A percentile compares a stretch with the other conserved stretches of the same genome.
These are phyloP conservation scores for Tuta absoluta DNA, from an alignment of 2,888 invertebrate genomes.

Conservation along the genomic window DNA sequence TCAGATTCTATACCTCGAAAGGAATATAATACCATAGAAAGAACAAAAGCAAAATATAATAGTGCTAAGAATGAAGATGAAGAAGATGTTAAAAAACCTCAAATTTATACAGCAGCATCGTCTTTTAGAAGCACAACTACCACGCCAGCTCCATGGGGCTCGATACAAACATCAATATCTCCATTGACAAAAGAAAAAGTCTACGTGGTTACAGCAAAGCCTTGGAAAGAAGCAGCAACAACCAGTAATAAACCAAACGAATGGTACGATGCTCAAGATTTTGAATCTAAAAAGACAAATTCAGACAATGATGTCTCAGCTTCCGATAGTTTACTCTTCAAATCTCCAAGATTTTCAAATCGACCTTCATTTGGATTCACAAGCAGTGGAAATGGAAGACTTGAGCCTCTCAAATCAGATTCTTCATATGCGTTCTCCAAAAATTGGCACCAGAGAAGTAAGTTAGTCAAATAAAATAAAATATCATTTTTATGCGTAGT, in stretches of 20 bases:
- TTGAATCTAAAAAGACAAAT: constrained; percentile 62
- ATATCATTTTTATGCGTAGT: background rate
- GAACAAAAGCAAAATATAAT: constrained; percentile 51
- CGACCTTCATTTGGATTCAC: constrained; percentile 80
- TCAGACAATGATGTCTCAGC: constrained; percentile 49
- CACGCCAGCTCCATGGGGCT: constrained; percentile 83
- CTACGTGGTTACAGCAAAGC: constrained; percentile 90
- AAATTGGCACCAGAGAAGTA: constrained; percentile 75
- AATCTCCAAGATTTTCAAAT: constrained; percentile 79
- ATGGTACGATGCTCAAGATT: constrained; percentile 56
- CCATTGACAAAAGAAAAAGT: constrained; percentile 90
- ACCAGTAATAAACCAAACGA: constrained; percentile 46
- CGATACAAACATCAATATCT: constrained; percentile 86
- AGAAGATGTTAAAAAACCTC: constrained; percentile 59
- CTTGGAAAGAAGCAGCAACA: constrained; percentile 68
- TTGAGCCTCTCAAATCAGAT: constrained; percentile 59
- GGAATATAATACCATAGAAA: constrained; percentile 65
- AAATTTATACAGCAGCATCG: constrained; percentile 70
- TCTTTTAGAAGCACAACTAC: constrained; percentile 66
- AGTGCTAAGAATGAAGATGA: constrained; percentile 54
- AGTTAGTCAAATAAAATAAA: constrained; percentile 42
- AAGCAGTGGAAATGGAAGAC: constrained; percentile 50
- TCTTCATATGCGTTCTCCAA: constrained; percentile 66
- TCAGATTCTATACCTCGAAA: constrained; percentile 48
- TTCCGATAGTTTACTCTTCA: constrained; percentile 61